A percentile compares a stretch with the other conserved stretches of the same genome.
phyloP scores from a whole-genome alignment of 2,888 invertebrate genomes.

The Netelia melanura region DNA sequence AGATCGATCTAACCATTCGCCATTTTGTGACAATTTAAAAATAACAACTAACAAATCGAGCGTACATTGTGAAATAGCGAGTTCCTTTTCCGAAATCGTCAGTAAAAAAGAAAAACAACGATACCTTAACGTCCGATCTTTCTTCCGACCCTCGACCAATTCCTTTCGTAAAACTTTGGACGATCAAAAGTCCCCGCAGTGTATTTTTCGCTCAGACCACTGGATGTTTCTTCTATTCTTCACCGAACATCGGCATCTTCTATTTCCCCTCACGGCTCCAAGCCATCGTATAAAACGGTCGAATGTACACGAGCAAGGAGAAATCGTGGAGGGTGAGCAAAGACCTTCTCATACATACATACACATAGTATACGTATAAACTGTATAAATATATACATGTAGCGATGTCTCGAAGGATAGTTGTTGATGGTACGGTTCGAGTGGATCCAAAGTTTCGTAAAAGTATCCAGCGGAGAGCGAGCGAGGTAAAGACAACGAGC shows the following conservation, averaged over 20 bases:
- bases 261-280: too few species aligned
- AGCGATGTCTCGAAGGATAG: not conserved
- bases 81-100: not conserved
- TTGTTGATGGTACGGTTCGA: slow-evolving; percentile 26
- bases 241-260: slow-evolving; percentile 10
- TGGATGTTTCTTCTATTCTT: not conserved
- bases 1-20: too few species aligned
- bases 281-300: slow-evolving; percentile 13
- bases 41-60: too few species aligned
- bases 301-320: slow-evolving; percentile 1
- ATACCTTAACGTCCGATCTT: not conserved
- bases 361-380: too few species aligned
- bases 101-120: not conserved
- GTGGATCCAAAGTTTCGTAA: slow-evolving; percentile 13
- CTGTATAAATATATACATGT: not conserved
- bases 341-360: not conserved
- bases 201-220: slow-evolving; percentile 30
- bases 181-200: slow-evolving; percentile 41
- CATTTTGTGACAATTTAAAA: too few species aligned
- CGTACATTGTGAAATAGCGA: too few species aligned
- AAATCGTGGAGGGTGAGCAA: not conserved
- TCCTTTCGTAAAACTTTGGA: slow-evolving; percentile 26
- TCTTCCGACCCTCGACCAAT: not conserved
- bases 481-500: not conserved
- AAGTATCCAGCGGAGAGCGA: slow-evolving; percentile 20